phyloP scores from a whole-genome alignment of 2,113 vertebrate genomes.

The Falcunculus frontatus region DNA sequence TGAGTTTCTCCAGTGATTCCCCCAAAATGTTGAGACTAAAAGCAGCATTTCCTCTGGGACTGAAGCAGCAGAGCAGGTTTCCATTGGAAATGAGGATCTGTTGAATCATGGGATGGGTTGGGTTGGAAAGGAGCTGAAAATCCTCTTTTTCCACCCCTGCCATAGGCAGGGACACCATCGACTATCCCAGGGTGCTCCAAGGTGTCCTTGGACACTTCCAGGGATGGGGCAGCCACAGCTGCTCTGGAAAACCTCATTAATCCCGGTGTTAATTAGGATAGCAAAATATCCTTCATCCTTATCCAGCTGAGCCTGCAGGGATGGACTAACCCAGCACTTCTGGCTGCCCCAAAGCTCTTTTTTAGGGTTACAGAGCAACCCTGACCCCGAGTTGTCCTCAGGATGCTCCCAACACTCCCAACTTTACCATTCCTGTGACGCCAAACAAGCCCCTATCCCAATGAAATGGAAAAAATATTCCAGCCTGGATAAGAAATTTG shows the following conservation, averaged over 20 bases:
- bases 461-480: background rate
- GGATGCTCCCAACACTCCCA: background rate
- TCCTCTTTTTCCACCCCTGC: background rate
- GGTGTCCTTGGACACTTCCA: background rate
- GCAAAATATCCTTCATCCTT: background rate
- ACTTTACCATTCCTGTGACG: background rate
- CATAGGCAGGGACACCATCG: background rate
- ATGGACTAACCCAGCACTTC: background rate
- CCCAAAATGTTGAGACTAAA: background rate
- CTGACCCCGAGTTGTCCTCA: fast-evolving
- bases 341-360: background rate
- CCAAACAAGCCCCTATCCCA: background rate
- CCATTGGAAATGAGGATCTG: background rate
- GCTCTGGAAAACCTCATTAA: background rate
- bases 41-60: background rate
- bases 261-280: fast-evolving
- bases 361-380: background rate
- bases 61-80: background rate
- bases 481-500: background rate
- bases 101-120: background rate
- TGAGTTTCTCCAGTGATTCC: background rate
- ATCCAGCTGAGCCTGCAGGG: background rate
- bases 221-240: background rate
- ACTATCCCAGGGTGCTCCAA: background rate
- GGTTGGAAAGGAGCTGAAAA: background rate